These are phyloP conservation scores for Austrolebias charrua DNA, from an alignment of 2,797 vertebrate species.

Conservation along the genomic window DNA sequence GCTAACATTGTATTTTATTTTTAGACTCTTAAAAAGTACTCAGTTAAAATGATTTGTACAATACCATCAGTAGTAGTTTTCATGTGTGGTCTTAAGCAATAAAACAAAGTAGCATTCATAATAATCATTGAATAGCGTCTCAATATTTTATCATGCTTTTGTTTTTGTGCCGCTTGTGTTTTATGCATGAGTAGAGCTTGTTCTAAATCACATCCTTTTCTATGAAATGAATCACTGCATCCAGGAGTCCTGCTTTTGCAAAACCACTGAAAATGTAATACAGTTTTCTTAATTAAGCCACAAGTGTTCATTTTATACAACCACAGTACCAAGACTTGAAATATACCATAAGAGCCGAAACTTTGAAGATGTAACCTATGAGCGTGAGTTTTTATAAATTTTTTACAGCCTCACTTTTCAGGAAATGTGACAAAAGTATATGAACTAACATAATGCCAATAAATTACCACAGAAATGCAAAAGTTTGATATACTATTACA, in stretches of 20 bases:
- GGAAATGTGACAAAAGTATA: neutral
- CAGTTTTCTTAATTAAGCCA: neutral
- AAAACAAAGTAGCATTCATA: neutral
- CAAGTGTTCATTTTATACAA: neutral
- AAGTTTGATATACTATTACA: too few relatives aligned
- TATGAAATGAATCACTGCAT: neutral
- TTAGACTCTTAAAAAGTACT: neutral
- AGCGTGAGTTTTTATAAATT: too few relatives aligned
- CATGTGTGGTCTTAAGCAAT: neutral
- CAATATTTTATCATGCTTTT: conserved; percentile 28
- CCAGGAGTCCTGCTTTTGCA: neutral
- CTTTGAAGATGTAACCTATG: too few relatives aligned
- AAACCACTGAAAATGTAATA: neutral
- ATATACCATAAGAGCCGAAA: too few relatives aligned
- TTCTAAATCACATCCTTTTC: neutral
- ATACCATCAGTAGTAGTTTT: conserved; percentile 12
- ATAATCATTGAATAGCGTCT: conserved; percentile 32
- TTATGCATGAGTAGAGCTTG: conserved; percentile 39
- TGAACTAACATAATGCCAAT: neutral
- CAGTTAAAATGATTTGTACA: conserved; percentile 30
- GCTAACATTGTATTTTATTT: too few relatives aligned
- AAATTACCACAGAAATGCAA: neutral
- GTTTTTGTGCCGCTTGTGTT: conserved; percentile 36
- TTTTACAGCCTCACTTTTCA: neutral
- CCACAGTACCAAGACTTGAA: too few relatives aligned